Percentiles rank a stretch among this genome's conserved stretches.
Evolutionary conservation across 2,888 invertebrate species (phyloP).

Genomic region (Drosophila meridionalis): DNA sequence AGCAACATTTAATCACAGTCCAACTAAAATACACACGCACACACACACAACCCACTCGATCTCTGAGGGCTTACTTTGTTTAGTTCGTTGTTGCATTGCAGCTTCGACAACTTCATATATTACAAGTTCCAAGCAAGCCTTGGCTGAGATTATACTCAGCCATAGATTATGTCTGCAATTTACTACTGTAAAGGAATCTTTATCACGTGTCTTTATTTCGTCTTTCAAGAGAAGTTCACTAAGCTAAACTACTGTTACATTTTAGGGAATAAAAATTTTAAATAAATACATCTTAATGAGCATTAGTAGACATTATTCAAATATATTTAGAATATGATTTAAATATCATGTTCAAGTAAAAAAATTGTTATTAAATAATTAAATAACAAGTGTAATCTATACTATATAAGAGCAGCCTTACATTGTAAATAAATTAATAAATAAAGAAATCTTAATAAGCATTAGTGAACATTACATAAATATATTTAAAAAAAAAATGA

Average conservation of each 20-base stretch:
- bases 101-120: conserved; percentile 68
- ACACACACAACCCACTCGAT: conserved; percentile 16
- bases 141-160: conserved; percentile 29
- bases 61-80: conserved; percentile 22
- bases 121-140: conserved; percentile 19
- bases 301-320: too few relatives aligned
- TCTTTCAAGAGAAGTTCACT: background rate
- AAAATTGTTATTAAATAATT: too few relatives aligned
- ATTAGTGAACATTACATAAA: too few relatives aligned
- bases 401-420: too few relatives aligned
- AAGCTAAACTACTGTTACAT: background rate
- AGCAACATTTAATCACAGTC: conserved; percentile 65
- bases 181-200: background rate
- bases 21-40: conserved; percentile 19
- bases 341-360: too few relatives aligned
- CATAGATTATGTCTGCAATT: conserved; percentile 22
- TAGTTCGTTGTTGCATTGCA: conserved; percentile 15
- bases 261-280: too few relatives aligned
- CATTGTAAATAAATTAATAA: too few relatives aligned
- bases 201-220: background rate
- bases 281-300: too few relatives aligned
- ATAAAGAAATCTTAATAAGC: too few relatives aligned
- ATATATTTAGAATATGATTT: too few relatives aligned
- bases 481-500: too few relatives aligned
- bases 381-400: too few relatives aligned